Conservation (phyloP, 2,888 invertebrate species). For the Tinea pellionella region DNA sequence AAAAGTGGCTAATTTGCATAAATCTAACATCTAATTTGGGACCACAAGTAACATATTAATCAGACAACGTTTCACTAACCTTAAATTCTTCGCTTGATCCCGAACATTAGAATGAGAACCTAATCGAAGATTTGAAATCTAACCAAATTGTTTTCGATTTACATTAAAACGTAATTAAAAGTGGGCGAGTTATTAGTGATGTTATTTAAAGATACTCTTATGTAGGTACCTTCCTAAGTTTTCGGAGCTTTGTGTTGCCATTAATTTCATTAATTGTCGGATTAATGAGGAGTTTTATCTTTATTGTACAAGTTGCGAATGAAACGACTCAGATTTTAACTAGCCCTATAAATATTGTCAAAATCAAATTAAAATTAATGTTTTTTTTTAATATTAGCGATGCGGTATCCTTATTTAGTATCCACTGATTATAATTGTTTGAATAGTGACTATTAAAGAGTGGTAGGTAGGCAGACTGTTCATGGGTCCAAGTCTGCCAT, state of each 20-base stretch:
- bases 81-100: slow-evolving; percentile 37
- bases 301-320: slow-evolving; percentile 27
- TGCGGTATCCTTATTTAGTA: too few relatives aligned
- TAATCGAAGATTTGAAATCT: slow-evolving; percentile 28
- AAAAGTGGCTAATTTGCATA: slow-evolving; percentile 51
- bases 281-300: slow-evolving; percentile 33
- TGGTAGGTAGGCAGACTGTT: too few relatives aligned
- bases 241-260: slow-evolving; percentile 26
- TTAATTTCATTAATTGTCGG: slow-evolving; percentile 28
- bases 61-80: slow-evolving; percentile 39
- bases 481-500: too few relatives aligned
- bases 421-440: too few relatives aligned
- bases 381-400: neutral
- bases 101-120: slow-evolving; percentile 21
- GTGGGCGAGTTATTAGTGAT: slow-evolving; percentile 24
- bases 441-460: too few relatives aligned
- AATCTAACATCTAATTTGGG: slow-evolving; percentile 44
- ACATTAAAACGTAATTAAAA: slow-evolving; percentile 52
- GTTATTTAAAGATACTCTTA: too few relatives aligned
- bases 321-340: slow-evolving; percentile 15
- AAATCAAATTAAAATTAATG: neutral
- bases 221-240: slow-evolving; percentile 25
- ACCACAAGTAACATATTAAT: slow-evolving; percentile 50
- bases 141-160: slow-evolving; percentile 30
- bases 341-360: neutral